Evolutionary conservation across 2,113 vertebrate genomes (phyloP).

Genomic region (Ahaetulla prasina): DNA sequence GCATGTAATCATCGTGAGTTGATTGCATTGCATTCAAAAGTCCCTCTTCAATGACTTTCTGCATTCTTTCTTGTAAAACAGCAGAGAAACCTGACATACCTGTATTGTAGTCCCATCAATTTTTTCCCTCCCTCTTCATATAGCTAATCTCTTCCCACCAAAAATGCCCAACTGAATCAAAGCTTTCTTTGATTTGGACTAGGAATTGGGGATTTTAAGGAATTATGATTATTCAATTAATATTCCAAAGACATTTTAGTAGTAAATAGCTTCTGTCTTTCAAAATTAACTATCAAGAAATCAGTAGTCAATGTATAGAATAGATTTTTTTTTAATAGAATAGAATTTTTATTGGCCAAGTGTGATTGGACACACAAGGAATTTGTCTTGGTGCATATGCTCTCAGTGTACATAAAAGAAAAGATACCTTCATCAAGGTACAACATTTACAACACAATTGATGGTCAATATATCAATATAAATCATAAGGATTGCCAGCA

Average conservation of each 20-base stretch:
- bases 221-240: background rate
- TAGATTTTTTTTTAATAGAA: no score
- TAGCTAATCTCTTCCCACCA: background rate
- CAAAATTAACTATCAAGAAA: background rate
- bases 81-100: background rate
- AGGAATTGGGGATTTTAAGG: background rate
- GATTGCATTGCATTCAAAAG: background rate
- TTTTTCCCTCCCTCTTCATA: background rate
- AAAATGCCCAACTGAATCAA: background rate
- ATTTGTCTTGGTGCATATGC: no score
- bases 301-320: background rate
- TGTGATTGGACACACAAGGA: no score
- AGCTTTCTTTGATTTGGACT: background rate
- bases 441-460: no score
- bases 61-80: background rate
- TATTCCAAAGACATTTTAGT: background rate
- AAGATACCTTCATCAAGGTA: no score
- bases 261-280: background rate
- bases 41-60: background rate
- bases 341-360: no score
- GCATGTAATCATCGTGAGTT: background rate
- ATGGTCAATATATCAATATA: no score
- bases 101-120: background rate
- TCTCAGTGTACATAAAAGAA: no score
- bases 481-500: no score